Evolutionary conservation across 2,888 invertebrate species (phyloP), one percentile per base, ranked within the genome.

Genomic region (Latheticus oryzae): DNA sequence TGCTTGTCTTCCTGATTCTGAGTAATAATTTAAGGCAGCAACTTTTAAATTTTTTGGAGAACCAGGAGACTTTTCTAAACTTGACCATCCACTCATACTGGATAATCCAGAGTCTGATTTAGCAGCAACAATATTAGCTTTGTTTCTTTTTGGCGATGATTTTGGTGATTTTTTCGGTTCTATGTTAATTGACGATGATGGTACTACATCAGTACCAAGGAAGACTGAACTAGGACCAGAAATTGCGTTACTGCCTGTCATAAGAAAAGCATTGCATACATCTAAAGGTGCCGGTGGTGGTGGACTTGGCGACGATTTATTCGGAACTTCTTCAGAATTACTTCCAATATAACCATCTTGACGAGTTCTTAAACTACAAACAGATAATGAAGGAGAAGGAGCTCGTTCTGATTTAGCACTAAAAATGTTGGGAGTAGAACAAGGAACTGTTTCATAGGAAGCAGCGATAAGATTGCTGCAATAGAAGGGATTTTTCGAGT

Each of bases 81-180:
- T 91, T 5, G 91, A 91, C 86, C 92, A 90, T 2, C 92, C 91
- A 72, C 91, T 92, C 88, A 93, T 89, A 3, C 93, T 93, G 0
- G 92, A 92, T 42, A 93, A 79, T 0, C 93, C 93, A 0, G 93
- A 93, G 76, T 93, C 93, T 1, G 93, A 93, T 76, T 92, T 93
- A 1, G 90, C 88, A 2, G 88, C 84, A 1, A 87, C 86, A 59
- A 89, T 87, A 72, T 85, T 86, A 16, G 82, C 83, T 73, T 84
- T 85, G 11, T 83, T 76, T 69, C 87, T 84, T 72, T 89, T 89
- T 12, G 89, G 89, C 21, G 89, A 89, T 1, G 85, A 83, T 77
- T 86, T 84, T 4, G 89, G 88, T 16, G 89, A 89, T 76, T 87
- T 88, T 66, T 86, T 83, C 2, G 88, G 87, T 42, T 75, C 73